Evolutionary conservation across 2,113 vertebrate genomes (phyloP).

Genomic region (Hystrix brachyura): DNA sequence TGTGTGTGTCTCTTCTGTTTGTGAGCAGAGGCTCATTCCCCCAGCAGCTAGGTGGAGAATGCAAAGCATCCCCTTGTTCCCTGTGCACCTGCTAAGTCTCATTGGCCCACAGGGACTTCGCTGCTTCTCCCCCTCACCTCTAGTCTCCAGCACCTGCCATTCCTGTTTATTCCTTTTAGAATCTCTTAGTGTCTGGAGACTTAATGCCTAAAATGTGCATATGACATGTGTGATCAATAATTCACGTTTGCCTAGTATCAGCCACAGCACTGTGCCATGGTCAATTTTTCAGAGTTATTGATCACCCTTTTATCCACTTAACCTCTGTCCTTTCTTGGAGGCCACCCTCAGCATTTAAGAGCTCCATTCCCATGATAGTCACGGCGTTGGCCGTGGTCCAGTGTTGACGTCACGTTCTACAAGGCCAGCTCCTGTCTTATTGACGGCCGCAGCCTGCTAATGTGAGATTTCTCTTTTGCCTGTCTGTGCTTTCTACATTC

Average conservation of each 20-base stretch:
- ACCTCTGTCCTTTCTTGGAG: not conserved
- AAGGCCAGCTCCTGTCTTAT: not conserved
- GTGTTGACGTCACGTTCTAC: not conserved
- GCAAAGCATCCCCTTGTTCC: not conserved
- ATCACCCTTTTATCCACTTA: conserved; percentile 33
- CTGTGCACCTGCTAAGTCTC: not conserved
- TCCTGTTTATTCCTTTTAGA: not conserved
- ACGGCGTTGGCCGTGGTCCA: not conserved
- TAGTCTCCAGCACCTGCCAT: not conserved
- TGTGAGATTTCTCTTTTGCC: not conserved
- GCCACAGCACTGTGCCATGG: not conserved
- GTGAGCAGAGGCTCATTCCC: not conserved
- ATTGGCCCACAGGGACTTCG: not conserved
- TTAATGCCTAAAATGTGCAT: conserved; percentile 64
- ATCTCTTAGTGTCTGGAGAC: conserved; percentile 57
- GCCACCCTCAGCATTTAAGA: not conserved
- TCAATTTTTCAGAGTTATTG: conserved; percentile 61
- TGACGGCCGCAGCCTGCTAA: not conserved
- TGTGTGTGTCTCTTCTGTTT: not conserved
- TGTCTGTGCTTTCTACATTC: not conserved
- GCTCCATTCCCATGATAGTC: not conserved
- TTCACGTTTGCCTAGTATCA: conserved; percentile 71
- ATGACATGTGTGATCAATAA: conserved; percentile 13
- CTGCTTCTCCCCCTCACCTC: not conserved
- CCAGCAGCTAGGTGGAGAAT: not conserved